Conservation (phyloP, 2,797 vertebrate genomes). For the Lycodopsis pacificus region DNA sequence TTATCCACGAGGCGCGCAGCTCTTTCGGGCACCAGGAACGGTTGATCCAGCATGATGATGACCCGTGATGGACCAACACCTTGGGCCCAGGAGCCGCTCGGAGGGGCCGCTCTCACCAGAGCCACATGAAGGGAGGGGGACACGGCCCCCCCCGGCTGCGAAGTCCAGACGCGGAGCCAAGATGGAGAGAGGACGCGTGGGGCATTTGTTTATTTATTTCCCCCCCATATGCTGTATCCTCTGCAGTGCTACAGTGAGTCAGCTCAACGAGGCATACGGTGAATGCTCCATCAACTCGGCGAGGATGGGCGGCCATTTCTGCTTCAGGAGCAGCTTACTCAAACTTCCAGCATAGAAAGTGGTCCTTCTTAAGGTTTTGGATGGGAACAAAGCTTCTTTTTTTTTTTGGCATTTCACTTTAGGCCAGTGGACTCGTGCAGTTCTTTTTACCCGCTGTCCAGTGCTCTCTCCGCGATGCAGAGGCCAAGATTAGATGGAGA, state of each 20-base stretch:
- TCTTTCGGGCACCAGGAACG: conserved; percentile 56
- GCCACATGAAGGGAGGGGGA: conserved; percentile 47
- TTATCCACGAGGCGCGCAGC: conserved; percentile 49
- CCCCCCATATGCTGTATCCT: conserved; percentile 75
- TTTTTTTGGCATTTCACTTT: conserved; percentile 32
- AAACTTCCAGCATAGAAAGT: conserved; percentile 56
- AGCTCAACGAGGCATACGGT: conserved; percentile 77
- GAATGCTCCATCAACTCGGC: conserved; percentile 72
- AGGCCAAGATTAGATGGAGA: neutral
- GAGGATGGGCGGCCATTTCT: conserved; percentile 57
- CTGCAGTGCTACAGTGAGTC: conserved; percentile 77
- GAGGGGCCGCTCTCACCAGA: conserved; percentile 64
- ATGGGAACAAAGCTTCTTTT: conserved; percentile 18
- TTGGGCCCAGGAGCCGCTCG: conserved; percentile 46
- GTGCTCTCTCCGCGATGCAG: neutral
- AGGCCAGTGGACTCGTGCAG: conserved; percentile 3
- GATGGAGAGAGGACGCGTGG: conserved; percentile 73
- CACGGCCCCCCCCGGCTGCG: conserved; percentile 56
- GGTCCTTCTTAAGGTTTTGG: conserved; percentile 30
- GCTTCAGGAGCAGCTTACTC: conserved; percentile 51
- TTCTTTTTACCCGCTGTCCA: conserved; percentile 14
- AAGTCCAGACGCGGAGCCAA: conserved; percentile 61
- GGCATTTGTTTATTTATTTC: conserved; percentile 80
- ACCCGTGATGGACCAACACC: conserved; percentile 68
- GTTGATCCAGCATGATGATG: conserved; percentile 71